These are phyloP conservation scores for Micromys minutus DNA, from an alignment of 2,113 vertebrate genomes.

Conservation along the genomic window DNA sequence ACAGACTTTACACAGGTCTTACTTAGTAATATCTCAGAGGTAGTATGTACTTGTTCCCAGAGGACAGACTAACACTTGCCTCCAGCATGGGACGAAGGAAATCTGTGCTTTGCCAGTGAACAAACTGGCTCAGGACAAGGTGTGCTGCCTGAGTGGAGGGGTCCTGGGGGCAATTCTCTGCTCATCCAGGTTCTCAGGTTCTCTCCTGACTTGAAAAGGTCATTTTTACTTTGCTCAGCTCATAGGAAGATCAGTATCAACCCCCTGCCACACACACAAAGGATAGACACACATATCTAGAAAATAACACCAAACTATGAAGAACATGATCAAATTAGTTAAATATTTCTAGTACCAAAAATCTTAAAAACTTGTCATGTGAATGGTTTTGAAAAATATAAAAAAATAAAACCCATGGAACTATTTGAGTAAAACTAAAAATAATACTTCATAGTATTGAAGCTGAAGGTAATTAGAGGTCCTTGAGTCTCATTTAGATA, in stretches of 20 bases:
- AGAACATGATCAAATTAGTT: neutral
- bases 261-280: neutral
- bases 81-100: neutral
- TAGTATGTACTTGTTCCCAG: neutral
- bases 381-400: neutral
- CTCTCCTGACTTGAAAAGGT: neutral
- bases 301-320: neutral
- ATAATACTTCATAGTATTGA: neutral
- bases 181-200: neutral
- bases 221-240: neutral
- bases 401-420: neutral
- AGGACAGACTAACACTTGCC: neutral
- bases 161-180: neutral
- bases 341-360: constrained; percentile 30
- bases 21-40: neutral
- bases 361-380: neutral
- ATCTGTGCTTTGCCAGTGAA: neutral
- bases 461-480: neutral
- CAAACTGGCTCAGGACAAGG: constrained; percentile 13
- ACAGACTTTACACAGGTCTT: neutral
- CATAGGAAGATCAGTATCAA: neutral
- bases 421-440: neutral
- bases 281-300: neutral
- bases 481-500: neutral
- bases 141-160: neutral